These are phyloP conservation scores for Pelecanoides urinatrix DNA, from an alignment of 2,113 vertebrate species.

Conservation along the genomic window DNA sequence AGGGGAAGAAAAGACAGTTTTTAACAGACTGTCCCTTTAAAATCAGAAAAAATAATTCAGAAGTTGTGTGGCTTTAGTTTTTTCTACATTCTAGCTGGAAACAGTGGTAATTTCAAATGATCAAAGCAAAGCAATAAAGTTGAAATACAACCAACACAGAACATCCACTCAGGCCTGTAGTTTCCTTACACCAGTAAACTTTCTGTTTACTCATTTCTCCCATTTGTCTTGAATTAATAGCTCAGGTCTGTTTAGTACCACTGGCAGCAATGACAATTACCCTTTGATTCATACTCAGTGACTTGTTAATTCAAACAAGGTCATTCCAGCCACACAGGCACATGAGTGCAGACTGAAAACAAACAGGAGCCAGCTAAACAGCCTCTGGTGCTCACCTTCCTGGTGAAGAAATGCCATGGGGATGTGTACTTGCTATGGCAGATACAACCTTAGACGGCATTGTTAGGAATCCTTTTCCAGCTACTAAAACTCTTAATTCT, in stretches of 20 bases:
- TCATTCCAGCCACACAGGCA: slow-evolving; percentile 8
- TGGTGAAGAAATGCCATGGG: background rate
- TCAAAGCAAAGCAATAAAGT: slow-evolving; percentile 42
- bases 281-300: slow-evolving; percentile 11
- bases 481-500: background rate
- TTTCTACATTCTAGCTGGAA: background rate
- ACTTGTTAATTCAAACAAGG: slow-evolving; percentile 46
- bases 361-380: slow-evolving; percentile 28
- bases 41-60: background rate
- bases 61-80: background rate
- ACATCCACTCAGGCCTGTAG: background rate
- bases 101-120: slow-evolving; percentile 17
- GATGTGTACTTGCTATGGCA: background rate
- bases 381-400: background rate
- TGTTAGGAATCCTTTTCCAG: background rate
- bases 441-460: background rate
- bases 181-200: slow-evolving; percentile 29
- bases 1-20: background rate
- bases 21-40: background rate
- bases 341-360: slow-evolving; percentile 17
- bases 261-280: slow-evolving; percentile 37
- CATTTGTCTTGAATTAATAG: slow-evolving; percentile 52
- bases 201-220: slow-evolving; percentile 53
- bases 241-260: slow-evolving; percentile 47
- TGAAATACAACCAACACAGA: slow-evolving; percentile 2